Base-by-base conservation (phyloP, 1,140 invertebrate species). In the Micrasema minimum region DNA sequence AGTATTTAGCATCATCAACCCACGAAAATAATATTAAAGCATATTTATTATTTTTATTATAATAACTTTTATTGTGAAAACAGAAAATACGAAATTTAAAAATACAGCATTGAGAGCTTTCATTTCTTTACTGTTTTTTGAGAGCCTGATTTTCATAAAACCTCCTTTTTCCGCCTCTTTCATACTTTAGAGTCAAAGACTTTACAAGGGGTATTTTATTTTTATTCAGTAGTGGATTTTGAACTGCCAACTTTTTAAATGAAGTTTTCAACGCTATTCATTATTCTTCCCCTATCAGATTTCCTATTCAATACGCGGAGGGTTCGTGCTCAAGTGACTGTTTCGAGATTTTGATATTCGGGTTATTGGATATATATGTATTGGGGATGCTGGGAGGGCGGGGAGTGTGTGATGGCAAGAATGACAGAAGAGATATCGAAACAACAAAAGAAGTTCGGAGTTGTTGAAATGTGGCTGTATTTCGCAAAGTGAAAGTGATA, bases 281-380 rank as follows among this genome's bases (percentile, higher is more conserved):
- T 37, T 59, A 59, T 18, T 59, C 11, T 20, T 38, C n/a, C 55
- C 55, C 35, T 59, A 59, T 59, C 55, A 31, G 16, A 59, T 59
- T 53, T 59, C 55, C 35, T 31, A 18, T 59, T 59, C 31, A 59
- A 38, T 38, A n/a, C 31, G 35, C 9, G 31, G 16, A 38, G 35
- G 20, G 55, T 59, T 59, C 55, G 55, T 59, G 55, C 55, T 18
- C 37, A 59, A 59, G 55, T 59, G 55, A 41, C 55, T 59, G 55
- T 59, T 59, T 38, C 20, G 55, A 59, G 55, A 38, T 59, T 59
- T 59, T 20, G 31, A 59, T 59, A 38, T 59, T 59, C 55, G 18
- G 31, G 55, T 59, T 59, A 38, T 59, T 59, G 14, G 18, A 18
- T 22, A 41, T 16, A 59, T 10, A 16, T 55, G 37, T 37, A 14